phyloP scores from a whole-genome alignment of 2,113 vertebrate species.

The Rhizomys pruinosus region DNA sequence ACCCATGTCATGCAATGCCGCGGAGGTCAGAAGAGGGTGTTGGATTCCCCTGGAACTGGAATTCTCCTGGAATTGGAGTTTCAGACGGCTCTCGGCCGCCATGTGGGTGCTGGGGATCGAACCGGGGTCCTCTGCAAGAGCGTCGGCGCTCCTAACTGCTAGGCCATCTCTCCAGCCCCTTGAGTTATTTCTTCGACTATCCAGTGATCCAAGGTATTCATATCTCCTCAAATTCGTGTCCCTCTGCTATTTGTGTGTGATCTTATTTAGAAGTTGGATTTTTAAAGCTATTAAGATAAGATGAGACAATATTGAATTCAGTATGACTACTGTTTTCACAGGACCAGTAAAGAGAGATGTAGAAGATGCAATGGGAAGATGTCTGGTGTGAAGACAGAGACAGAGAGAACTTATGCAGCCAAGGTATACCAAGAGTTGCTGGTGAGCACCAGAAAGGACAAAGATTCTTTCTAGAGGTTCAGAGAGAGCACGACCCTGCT shows the following conservation, averaged over 20 bases:
- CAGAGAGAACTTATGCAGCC: too few relatives aligned
- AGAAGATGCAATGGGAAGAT: neutral
- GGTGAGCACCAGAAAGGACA: neutral
- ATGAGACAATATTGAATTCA: neutral
- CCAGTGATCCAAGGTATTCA: too few relatives aligned
- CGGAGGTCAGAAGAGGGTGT: too few relatives aligned
- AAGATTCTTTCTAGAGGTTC: neutral
- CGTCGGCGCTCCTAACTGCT: too few relatives aligned
- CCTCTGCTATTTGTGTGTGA: neutral
- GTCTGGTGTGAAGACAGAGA: neutral
- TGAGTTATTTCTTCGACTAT: too few relatives aligned
- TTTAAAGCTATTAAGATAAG: neutral
- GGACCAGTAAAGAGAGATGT: neutral
- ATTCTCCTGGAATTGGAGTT: too few relatives aligned
- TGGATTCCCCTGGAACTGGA: too few relatives aligned
- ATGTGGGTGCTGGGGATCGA: too few relatives aligned
- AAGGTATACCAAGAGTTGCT: neutral
- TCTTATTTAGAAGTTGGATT: conserved; percentile 5
- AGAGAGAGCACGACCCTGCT: neutral
- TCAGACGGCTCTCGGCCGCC: too few relatives aligned
- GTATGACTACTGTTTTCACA: neutral
- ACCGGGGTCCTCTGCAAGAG: too few relatives aligned
- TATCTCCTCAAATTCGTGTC: neutral
- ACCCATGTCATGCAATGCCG: too few relatives aligned
- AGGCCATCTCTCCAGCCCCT: too few relatives aligned